A percentile compares a stretch with the other conserved stretches of the same genome.
phyloP scores from a whole-genome alignment of 2,888 invertebrate species.

The Chymomyza caudatula region DNA sequence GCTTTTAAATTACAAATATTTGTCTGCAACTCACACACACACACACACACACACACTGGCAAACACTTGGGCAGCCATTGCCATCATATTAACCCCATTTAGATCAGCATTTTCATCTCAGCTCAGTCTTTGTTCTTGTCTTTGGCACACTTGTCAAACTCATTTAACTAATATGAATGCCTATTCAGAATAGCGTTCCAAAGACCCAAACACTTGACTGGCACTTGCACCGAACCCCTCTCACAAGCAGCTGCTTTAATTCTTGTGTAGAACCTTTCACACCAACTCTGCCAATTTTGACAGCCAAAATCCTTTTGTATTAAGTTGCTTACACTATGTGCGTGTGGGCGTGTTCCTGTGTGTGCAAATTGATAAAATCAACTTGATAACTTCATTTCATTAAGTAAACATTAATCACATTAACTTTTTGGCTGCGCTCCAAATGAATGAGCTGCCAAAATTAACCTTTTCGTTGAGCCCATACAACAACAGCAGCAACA shows the following conservation, averaged over 20 bases:
- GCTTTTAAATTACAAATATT: too few relatives aligned
- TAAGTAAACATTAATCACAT: slow-evolving; percentile 72
- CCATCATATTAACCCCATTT: not conserved
- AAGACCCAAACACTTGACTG: slow-evolving; percentile 26
- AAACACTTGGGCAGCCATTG: slow-evolving; percentile 27
- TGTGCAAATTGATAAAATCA: slow-evolving; percentile 69
- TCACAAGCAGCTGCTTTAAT: slow-evolving; percentile 17
- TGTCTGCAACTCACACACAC: not conserved
- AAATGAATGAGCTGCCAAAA: slow-evolving; percentile 48
- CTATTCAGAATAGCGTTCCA: slow-evolving; percentile 14
- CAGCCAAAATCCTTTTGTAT: slow-evolving; percentile 17
- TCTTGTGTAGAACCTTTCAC: slow-evolving; percentile 48
- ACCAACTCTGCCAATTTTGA: slow-evolving; percentile 36
- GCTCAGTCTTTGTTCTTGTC: not conserved
- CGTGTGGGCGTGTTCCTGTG: slow-evolving; percentile 11
- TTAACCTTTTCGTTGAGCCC: slow-evolving; percentile 49
- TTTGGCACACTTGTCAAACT: slow-evolving; percentile 34
- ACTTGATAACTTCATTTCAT: slow-evolving; percentile 72
- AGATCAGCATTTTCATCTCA: not conserved
- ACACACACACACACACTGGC: too few relatives aligned
- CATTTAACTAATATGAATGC: slow-evolving; percentile 56
- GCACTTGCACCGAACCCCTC: slow-evolving; percentile 24
- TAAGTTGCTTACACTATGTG: not conserved
- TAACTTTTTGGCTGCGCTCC: slow-evolving; percentile 41
- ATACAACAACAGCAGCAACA: not conserved